Evolutionary conservation across 1,140 invertebrate species (phyloP), one percentile per base, ranked within the genome.

Genomic region (Drosophila seguyi): DNA sequence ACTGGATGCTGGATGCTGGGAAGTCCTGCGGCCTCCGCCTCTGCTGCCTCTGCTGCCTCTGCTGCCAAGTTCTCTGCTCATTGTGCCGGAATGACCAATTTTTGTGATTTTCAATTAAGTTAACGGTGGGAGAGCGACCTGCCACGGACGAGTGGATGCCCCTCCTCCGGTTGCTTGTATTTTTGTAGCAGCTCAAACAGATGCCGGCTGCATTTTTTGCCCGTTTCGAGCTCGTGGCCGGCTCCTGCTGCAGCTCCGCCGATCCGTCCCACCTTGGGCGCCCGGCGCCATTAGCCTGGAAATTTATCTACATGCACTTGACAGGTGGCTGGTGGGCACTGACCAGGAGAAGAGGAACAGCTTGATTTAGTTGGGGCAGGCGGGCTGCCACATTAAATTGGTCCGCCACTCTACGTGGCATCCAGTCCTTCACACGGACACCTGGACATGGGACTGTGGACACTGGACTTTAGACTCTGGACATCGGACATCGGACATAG

Each of bases 61-160:
- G 71, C 80, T 85, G 77, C 73, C 69, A 80, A 77, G 74, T 72
- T 86, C 80, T 71, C 76, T 81, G 85, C 73, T 84, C 85, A 90
- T 90, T 88, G 81, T 90, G 81, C 62, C 74, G 81, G 85, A 88
- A 88, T 90, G 85, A 88, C 80, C 85, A 88, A 88, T 88, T 88
- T 90, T 88, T 90, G 85, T 90, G 85, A 88, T 88, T 90, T 90
- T 90, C 81, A 88, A 88, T 90, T 88, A 84, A 88, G 85, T 88
- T 90, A 90, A 88, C 84, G 82, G 80, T 41, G 48, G 55, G 39
- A 67, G 44, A 6, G 60, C 14, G 27, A 27, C 47, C 61, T 74
- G 47, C 48, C 59, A 53, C 41, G 50, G 59, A 50, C 58, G 41
- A 47, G 38, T 50, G 38, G 45, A 42, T 69, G 72, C 38, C 59